These are phyloP conservation scores for Oreamnos americanus DNA, from an alignment of 2,113 vertebrate species.

Conservation along the genomic window DNA sequence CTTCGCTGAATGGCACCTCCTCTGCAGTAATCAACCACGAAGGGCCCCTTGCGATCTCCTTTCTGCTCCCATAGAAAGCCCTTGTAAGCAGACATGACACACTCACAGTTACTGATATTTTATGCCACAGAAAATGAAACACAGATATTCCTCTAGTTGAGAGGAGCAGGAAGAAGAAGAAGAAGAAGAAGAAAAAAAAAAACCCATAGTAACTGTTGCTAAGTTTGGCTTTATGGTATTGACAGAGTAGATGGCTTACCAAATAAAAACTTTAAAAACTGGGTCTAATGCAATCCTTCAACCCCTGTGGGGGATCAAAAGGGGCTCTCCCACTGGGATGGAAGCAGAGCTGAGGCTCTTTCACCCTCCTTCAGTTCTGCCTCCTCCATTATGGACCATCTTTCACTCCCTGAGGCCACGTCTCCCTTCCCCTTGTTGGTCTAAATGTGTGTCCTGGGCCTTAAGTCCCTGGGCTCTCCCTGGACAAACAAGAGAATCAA, in stretches of 20 bases:
- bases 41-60: not conserved
- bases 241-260: not conserved
- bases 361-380: not conserved
- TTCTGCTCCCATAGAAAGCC: not conserved
- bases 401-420: not conserved
- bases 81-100: constrained; percentile 24
- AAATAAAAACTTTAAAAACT: constrained; percentile 4
- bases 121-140: not conserved
- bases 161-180: not conserved
- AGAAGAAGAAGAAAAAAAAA: not conserved
- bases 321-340: not conserved
- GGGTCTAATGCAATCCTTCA: not conserved
- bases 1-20: not conserved
- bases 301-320: not conserved
- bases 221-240: constrained; percentile 12
- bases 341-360: not conserved
- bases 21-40: not conserved
- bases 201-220: constrained; percentile 37
- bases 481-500: not conserved
- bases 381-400: not conserved
- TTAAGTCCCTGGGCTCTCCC: not conserved
- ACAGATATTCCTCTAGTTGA: not conserved
- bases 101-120: constrained; percentile 14
- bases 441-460: not conserved
- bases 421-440: not conserved